phyloP scores from a whole-genome alignment of 2,888 invertebrate genomes.

The Dione vanillae region DNA sequence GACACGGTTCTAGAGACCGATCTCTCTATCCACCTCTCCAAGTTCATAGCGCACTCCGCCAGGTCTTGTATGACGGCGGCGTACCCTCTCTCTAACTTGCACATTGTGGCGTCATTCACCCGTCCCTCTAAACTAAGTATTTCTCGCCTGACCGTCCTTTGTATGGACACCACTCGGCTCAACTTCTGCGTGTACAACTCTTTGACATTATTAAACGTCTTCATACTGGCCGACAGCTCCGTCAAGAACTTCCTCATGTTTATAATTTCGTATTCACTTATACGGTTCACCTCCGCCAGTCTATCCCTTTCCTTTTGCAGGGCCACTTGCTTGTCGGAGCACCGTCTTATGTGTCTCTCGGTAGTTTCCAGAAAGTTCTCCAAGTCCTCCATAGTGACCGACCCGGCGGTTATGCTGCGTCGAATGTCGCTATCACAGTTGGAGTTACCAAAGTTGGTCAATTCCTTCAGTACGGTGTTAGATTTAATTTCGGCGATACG shows the following conservation, averaged over 20 bases:
- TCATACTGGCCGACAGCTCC: conserved; percentile 70
- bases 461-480: conserved; percentile 72
- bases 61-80: conserved; percentile 75
- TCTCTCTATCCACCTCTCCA: conserved; percentile 75
- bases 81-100: conserved; percentile 70
- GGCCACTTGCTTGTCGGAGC: conserved; percentile 68
- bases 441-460: conserved; percentile 73
- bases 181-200: conserved; percentile 73
- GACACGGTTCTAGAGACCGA: conserved; percentile 65
- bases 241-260: conserved; percentile 73
- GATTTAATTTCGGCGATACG: conserved; percentile 76
- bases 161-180: conserved; percentile 67
- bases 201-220: conserved; percentile 70
- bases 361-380: conserved; percentile 79
- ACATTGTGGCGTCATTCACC: conserved; percentile 62
- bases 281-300: conserved; percentile 69
- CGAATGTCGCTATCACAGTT: conserved; percentile 66
- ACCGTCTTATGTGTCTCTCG: conserved; percentile 70
- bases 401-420: conserved; percentile 65
- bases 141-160: conserved; percentile 73
- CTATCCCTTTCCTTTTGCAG: conserved; percentile 75
- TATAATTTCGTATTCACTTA: conserved; percentile 74
- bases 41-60: conserved; percentile 68
- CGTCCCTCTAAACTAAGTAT: conserved; percentile 67
- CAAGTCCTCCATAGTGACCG: conserved; percentile 75